Evolutionary conservation across 2,797 vertebrate genomes (phyloP).

Genomic region (Tauraco hartlaubi): DNA sequence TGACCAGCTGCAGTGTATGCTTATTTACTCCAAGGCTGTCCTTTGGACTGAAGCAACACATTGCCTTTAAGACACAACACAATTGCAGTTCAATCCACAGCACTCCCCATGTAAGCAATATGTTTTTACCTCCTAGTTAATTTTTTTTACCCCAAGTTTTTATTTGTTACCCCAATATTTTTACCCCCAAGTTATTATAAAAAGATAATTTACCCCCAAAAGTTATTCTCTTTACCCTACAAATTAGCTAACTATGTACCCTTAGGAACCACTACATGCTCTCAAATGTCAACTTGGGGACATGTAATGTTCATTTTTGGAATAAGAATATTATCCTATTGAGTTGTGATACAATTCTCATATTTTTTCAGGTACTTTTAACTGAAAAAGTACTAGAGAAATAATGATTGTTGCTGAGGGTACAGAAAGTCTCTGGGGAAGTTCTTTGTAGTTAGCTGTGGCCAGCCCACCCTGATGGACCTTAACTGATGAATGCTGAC

Average conservation of each 20-base stretch:
- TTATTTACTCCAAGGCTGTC: not conserved
- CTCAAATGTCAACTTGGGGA: not conserved
- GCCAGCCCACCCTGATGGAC: not conserved
- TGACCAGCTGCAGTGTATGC: not conserved
- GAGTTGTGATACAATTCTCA: not conserved
- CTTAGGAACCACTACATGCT: not conserved
- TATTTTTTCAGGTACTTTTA: not conserved
- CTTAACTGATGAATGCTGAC: not conserved
- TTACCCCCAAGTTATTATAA: too few relatives aligned
- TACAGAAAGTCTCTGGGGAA: not conserved
- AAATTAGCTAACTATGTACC: not conserved
- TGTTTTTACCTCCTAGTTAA: too few relatives aligned
- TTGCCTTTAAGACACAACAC: not conserved
- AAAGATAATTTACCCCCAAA: not conserved
- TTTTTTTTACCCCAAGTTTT: too few relatives aligned
- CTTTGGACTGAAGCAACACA: not conserved
- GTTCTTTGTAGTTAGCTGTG: not conserved
- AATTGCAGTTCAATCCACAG: not conserved
- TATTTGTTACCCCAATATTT: too few relatives aligned
- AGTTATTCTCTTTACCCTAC: not conserved
- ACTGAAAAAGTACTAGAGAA: not conserved
- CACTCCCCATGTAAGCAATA: not conserved
- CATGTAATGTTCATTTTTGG: not conserved
- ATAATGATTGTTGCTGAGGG: not conserved
- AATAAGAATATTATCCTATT: not conserved